phyloP scores from a whole-genome alignment of 2,888 invertebrate genomes.

The Tuberolachnus salignus region DNA sequence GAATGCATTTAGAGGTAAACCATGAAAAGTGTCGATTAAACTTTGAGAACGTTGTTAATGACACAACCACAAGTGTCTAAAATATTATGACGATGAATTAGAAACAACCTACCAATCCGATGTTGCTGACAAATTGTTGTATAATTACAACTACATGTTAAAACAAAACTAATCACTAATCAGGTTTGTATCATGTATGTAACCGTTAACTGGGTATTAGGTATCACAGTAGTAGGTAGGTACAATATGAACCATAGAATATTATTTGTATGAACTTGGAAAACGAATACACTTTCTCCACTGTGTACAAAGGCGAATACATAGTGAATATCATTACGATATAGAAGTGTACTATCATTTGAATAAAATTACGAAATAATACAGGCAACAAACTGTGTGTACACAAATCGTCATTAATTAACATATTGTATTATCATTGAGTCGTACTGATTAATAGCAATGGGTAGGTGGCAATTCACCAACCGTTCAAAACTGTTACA shows the following conservation, averaged over 20 bases:
- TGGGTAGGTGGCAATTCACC: neutral
- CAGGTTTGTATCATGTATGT: constrained; percentile 11
- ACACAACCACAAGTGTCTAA: constrained; percentile 4
- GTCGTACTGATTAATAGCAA: neutral
- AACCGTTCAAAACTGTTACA: neutral
- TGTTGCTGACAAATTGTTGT: constrained; percentile 18
- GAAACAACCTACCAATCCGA: constrained; percentile 32
- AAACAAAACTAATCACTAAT: constrained; percentile 43
- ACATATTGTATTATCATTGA: constrained; percentile 8
- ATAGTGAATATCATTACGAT: neutral
- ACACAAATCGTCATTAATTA: constrained; percentile 17
- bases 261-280: neutral
- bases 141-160: constrained; percentile 20
- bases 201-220: constrained; percentile 43
- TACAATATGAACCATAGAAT: neutral
- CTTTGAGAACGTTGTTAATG: neutral
- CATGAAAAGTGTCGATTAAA: neutral
- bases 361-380: neutral
- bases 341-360: neutral
- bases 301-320: neutral
- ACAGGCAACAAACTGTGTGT: neutral
- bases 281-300: constrained; percentile 18
- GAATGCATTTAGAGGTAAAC: neutral
- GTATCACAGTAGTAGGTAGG: constrained; percentile 12
- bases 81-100: neutral